Evolutionary conservation across 2,113 vertebrate species (phyloP).

Genomic region (Elachura formosa): DNA sequence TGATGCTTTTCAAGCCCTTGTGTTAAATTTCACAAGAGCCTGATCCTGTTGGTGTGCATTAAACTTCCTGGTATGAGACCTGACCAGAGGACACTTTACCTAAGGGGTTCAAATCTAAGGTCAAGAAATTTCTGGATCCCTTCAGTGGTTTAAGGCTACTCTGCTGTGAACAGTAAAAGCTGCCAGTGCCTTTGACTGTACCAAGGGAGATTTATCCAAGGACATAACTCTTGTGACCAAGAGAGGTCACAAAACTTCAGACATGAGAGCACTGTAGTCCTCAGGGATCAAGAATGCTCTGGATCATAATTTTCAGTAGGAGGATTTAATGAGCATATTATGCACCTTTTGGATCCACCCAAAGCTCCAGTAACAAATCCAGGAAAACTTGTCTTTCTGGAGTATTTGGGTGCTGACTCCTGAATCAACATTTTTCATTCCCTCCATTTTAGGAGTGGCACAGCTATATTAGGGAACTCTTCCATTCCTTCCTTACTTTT

Average conservation of each 20-base stretch:
- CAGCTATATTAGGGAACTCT: not conserved
- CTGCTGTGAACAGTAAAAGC: not conserved
- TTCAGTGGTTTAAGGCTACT: not conserved
- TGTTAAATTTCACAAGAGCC: not conserved
- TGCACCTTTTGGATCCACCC: not conserved
- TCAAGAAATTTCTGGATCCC: not conserved
- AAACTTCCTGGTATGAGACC: not conserved
- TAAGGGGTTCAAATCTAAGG: not conserved
- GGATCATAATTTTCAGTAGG: not conserved
- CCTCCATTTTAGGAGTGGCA: not conserved
- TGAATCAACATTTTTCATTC: not conserved
- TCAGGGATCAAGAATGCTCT: not conserved
- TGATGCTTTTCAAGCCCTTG: not conserved
- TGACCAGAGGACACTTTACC: not conserved
- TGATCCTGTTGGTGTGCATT: not conserved
- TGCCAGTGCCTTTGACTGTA: rapidly evolving
- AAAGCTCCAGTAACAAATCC: not conserved
- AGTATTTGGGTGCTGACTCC: not conserved
- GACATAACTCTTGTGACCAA: not conserved
- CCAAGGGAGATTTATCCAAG: not conserved
- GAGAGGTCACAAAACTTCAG: not conserved
- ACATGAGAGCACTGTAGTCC: rapidly evolving
- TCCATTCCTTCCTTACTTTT: not conserved
- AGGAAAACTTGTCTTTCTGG: not conserved
- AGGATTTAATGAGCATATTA: not conserved